Evolutionary conservation across 2,797 vertebrate species (phyloP).

Genomic region (Lates japonicus): DNA sequence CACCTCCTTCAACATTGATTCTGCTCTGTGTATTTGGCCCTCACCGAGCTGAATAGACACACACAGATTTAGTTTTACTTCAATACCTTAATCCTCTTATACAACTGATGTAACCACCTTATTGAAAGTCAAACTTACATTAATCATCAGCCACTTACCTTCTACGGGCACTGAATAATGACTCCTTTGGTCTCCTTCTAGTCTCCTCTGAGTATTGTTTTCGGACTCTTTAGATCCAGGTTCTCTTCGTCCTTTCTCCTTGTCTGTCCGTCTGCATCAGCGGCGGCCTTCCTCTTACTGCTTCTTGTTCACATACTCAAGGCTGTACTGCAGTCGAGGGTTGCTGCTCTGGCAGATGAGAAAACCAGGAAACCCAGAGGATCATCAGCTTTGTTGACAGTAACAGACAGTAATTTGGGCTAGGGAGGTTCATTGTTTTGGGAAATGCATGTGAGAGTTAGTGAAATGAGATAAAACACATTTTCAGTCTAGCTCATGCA

Average conservation of each 20-base stretch:
- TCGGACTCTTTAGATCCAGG: rapidly evolving
- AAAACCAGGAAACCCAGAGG: neutral
- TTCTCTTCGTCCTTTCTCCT: neutral
- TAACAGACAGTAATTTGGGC: neutral
- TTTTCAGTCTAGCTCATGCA: too few species aligned
- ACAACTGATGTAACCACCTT: too few species aligned
- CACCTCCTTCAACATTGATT: constrained; percentile 6
- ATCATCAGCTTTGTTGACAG: neutral
- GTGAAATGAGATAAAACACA: too few species aligned
- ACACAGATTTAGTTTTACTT: neutral
- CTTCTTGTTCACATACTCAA: neutral
- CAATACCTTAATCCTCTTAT: neutral
- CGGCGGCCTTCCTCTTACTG: neutral
- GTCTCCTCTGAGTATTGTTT: neutral
- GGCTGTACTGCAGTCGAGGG: neutral
- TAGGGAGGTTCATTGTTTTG: too few species aligned
- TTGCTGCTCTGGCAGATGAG: neutral
- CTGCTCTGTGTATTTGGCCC: neutral
- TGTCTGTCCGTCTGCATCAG: neutral
- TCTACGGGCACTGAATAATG: neutral
- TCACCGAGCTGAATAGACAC: neutral
- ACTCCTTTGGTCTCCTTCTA: neutral
- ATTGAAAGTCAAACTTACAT: neutral
- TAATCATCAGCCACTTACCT: neutral
- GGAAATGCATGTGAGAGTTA: too few species aligned